These are phyloP conservation scores for Lepilemur septentrionalis DNA, from an alignment of 2,797 vertebrate genomes.

Conservation along the genomic window DNA sequence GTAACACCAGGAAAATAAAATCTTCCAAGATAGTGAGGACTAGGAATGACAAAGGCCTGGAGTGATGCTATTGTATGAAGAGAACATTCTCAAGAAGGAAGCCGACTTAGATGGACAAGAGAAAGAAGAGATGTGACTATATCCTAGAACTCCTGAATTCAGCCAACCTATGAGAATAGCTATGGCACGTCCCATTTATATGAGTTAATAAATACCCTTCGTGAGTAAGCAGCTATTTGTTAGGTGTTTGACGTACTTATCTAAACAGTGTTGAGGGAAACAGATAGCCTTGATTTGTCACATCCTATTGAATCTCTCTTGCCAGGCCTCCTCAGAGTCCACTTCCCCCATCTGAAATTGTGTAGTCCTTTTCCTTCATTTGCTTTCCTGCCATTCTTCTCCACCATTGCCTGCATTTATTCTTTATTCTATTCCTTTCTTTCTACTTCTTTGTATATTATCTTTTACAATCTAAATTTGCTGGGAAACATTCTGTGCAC, in stretches of 20 bases:
- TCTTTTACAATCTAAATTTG: neutral
- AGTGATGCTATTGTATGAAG: neutral
- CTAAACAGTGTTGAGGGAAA: neutral
- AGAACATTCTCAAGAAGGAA: neutral
- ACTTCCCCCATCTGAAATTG: neutral
- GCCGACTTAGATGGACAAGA: neutral
- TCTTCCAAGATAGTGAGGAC: neutral
- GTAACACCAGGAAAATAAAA: neutral
- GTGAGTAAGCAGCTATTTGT: neutral
- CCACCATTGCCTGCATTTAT: neutral
- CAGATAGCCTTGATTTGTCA: neutral
- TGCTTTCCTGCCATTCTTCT: neutral
- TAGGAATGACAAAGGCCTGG: neutral
- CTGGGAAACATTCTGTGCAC: neutral
- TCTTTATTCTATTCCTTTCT: neutral
- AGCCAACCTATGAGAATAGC: neutral
- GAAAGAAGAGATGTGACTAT: neutral
- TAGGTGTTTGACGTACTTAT: neutral
- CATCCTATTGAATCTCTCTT: neutral
- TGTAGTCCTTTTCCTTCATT: neutral
- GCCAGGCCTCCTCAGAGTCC: fast-evolving
- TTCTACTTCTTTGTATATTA: neutral
- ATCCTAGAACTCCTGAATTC: neutral
- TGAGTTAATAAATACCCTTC: neutral
- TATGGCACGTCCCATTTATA: neutral